These are phyloP conservation scores for Ochropacha duplaris DNA, from an alignment of 2,888 invertebrate genomes.

Conservation along the genomic window DNA sequence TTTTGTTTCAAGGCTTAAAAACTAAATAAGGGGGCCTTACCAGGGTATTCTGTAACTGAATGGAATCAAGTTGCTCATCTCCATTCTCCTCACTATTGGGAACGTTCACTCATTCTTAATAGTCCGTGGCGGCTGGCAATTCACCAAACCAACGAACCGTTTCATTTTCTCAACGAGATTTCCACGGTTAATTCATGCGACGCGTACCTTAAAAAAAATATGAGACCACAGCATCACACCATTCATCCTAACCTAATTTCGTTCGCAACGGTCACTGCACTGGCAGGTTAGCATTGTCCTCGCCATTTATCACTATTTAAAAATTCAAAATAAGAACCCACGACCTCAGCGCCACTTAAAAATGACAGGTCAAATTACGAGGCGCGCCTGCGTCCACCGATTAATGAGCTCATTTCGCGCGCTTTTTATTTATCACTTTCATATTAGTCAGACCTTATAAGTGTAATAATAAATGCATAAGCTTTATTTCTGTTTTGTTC, in stretches of 20 bases:
- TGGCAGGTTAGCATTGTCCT: slow-evolving; percentile 21
- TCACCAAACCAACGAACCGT: slow-evolving; percentile 36
- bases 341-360: slow-evolving; percentile 54
- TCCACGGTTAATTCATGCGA: slow-evolving; percentile 39
- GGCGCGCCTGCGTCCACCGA: slow-evolving; percentile 49
- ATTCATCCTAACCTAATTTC: slow-evolving; percentile 46
- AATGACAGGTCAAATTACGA: slow-evolving; percentile 68
- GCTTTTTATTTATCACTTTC: slow-evolving; percentile 66
- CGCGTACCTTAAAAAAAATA: slow-evolving; percentile 29
- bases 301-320: slow-evolving; percentile 47
- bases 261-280: slow-evolving; percentile 18
- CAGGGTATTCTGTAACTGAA: neutral
- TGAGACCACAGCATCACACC: slow-evolving; percentile 26
- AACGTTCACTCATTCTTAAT: slow-evolving; percentile 26
- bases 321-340: slow-evolving; percentile 40
- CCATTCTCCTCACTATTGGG: slow-evolving; percentile 21
- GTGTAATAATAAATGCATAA: slow-evolving; percentile 29
- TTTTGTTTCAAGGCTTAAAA: neutral
- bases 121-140: slow-evolving; percentile 36
- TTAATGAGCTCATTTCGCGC: slow-evolving; percentile 76
- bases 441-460: slow-evolving; percentile 55
- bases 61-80: slow-evolving; percentile 11
- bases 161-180: slow-evolving; percentile 39
- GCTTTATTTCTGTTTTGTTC: slow-evolving; percentile 40
- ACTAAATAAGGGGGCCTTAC: neutral